Percentiles rank a stretch among this genome's conserved stretches.
phyloP scores from a whole-genome alignment of 2,888 invertebrate species.

The Galerucella pusilla region DNA sequence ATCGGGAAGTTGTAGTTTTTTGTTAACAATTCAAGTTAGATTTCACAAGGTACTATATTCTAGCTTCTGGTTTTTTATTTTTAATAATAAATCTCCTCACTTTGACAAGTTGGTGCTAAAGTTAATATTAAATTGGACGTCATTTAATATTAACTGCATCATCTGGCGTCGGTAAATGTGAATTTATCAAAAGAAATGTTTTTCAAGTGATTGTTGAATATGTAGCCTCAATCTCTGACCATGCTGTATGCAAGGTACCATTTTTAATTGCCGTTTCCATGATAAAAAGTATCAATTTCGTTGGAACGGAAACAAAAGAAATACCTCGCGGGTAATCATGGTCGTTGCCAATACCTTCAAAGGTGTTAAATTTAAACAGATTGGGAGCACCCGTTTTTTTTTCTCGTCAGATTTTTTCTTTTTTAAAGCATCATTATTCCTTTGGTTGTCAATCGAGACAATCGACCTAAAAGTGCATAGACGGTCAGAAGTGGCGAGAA shows the following conservation, averaged over 20 bases:
- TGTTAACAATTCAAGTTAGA: too few relatives aligned
- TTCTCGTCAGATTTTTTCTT: slow-evolving; percentile 47
- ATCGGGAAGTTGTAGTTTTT: too few relatives aligned
- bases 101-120: too few relatives aligned
- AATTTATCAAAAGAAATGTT: too few relatives aligned
- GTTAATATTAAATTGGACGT: too few relatives aligned
- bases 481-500: slow-evolving; percentile 58
- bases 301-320: background rate
- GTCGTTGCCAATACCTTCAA: background rate
- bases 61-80: too few relatives aligned
- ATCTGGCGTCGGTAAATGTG: too few relatives aligned
- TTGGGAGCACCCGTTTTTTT: slow-evolving; percentile 46
- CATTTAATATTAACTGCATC: too few relatives aligned
- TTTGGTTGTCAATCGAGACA: slow-evolving; percentile 59
- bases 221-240: background rate
- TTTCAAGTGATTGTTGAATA: too few relatives aligned
- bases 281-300: background rate
- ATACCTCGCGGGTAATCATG: background rate
- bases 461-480: slow-evolving; percentile 50
- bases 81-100: too few relatives aligned
- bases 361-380: slow-evolving; percentile 7
- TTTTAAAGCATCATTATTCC: slow-evolving; percentile 52
- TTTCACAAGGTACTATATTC: too few relatives aligned
- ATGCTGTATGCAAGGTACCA: background rate
- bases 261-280: background rate